Percentiles rank a stretch among this genome's conserved stretches.
Evolutionary conservation across 2,113 vertebrate genomes (phyloP).

Genomic region (Cranoglanis bouderius): DNA sequence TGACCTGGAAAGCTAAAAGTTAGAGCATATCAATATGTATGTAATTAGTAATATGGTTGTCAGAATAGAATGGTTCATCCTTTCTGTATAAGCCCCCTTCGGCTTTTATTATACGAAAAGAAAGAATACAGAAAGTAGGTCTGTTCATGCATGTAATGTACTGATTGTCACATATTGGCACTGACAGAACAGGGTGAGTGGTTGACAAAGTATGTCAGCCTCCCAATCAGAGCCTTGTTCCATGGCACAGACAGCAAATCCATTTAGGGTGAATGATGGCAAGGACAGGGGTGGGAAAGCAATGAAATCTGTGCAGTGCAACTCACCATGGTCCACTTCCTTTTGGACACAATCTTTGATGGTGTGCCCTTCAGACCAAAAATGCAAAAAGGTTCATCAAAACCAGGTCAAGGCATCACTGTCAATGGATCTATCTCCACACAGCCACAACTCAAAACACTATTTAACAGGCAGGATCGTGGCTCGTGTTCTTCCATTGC

Average conservation of each 20-base stretch:
- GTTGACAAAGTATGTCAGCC: conserved; percentile 66
- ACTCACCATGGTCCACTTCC: conserved; percentile 73
- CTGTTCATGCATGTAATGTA: conserved; percentile 56
- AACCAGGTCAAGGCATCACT: conserved; percentile 37
- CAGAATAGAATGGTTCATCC: conserved; percentile 53
- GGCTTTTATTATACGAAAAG: conserved; percentile 56
- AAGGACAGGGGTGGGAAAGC: conserved; percentile 52
- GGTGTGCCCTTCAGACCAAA: conserved; percentile 62
- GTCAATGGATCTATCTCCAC: conserved; percentile 54
- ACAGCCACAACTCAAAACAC: conserved; percentile 56
- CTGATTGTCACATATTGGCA: background rate
- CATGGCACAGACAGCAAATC: conserved; percentile 1
- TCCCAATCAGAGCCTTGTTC: conserved; percentile 12
- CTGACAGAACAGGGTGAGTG: background rate
- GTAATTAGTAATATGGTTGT: conserved; percentile 64
- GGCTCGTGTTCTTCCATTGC: conserved; percentile 71
- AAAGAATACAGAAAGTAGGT: conserved; percentile 41
- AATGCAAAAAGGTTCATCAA: conserved; percentile 65
- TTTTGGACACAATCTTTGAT: conserved; percentile 58
- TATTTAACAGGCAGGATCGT: conserved; percentile 62
- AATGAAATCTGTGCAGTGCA: conserved; percentile 54
- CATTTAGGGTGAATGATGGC: conserved; percentile 20
- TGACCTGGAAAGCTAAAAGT: conserved; percentile 74
- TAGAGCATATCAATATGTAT: conserved; percentile 64
- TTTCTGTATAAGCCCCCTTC: conserved; percentile 19